Conservation (phyloP, 2,888 invertebrate species). For the Drosophila subquinaria region DNA sequence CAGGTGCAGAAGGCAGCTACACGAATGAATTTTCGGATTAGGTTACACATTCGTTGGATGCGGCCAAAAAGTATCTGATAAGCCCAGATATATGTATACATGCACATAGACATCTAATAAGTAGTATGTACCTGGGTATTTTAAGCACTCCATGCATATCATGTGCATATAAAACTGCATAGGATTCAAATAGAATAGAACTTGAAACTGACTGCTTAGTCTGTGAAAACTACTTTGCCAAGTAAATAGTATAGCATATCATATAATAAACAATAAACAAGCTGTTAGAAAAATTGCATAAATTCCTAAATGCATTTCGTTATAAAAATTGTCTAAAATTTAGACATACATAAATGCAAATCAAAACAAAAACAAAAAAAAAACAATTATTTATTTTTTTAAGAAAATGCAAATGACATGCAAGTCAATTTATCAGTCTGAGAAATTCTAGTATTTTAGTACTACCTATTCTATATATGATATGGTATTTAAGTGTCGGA, state of each 20-base stretch:
- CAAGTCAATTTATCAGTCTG: background rate
- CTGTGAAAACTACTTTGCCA: slow-evolving; percentile 5
- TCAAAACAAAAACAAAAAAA: background rate
- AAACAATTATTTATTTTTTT: background rate
- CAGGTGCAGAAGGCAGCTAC: slow-evolving; percentile 69
- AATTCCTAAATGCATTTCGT: slow-evolving; percentile 2
- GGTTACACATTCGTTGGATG: slow-evolving; percentile 53
- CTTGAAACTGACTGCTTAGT: slow-evolving; percentile 19
- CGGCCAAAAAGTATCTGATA: slow-evolving; percentile 40
- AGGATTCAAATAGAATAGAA: slow-evolving; percentile 28
- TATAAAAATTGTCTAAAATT: slow-evolving; percentile 3
- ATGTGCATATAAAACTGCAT: slow-evolving; percentile 19
- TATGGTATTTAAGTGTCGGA: slow-evolving; percentile 20
- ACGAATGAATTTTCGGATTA: slow-evolving; percentile 61
- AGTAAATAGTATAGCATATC: background rate
- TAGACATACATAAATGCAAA: slow-evolving; percentile 5
- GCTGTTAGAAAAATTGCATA: background rate
- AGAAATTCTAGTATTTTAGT: background rate
- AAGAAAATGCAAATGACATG: background rate
- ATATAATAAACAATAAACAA: slow-evolving; percentile 19
- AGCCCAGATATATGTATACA: slow-evolving; percentile 21
- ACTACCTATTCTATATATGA: background rate
- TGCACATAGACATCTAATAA: background rate
- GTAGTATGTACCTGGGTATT: slow-evolving; percentile 30
- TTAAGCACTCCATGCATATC: slow-evolving; percentile 32